Evolutionary conservation across 2,888 invertebrate species (phyloP), one percentile per base, ranked within the genome.

Genomic region (Automeris io): DNA sequence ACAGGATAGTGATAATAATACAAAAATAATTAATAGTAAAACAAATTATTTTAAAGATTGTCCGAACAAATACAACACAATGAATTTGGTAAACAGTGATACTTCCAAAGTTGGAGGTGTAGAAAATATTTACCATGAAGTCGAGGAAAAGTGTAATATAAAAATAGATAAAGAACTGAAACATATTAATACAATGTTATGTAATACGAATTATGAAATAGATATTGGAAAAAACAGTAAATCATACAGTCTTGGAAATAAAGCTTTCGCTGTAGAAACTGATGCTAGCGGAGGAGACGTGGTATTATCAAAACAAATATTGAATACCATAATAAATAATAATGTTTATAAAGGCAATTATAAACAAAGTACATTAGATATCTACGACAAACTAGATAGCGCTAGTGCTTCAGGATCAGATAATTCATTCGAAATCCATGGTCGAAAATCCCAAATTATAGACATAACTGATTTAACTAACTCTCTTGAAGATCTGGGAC

Each of bases 301-400:
- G 12, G 37, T 24, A 21, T 39, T 46, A 9, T 41, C 47, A 23
- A 37, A 47, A 32, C 34, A 44, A 22, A 49, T 50, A 42, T 35
- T 45, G 18, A 31, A 16, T 4, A 21, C 6, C 7, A 37, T 3
- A 8, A 5, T 23, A 16, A 23, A 18, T 22, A 37, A 37, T 22
- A 16, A 31, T 1, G 13, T 29, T 40, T 11, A 55, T 57, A 2
- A 46, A 21, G n/a, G n/a, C n/a, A n/a, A n/a, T n/a, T n/a, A n/a
- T n/a, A 50, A 45, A 16, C 46, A 34, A 45, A 41, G 24, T 3
- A 67, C 63, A 42, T 54, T 56, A 50, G 81, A 83, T 35, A 64
- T 85, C 37, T 85, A 69, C 35, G 85, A 86, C 41, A 85, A 85
- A 68, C 47, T 86, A 21, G 82, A 83, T 24, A 86, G 85, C 43